phyloP scores from a whole-genome alignment of 2,113 vertebrate genomes.

The Lampris megalopsis region DNA sequence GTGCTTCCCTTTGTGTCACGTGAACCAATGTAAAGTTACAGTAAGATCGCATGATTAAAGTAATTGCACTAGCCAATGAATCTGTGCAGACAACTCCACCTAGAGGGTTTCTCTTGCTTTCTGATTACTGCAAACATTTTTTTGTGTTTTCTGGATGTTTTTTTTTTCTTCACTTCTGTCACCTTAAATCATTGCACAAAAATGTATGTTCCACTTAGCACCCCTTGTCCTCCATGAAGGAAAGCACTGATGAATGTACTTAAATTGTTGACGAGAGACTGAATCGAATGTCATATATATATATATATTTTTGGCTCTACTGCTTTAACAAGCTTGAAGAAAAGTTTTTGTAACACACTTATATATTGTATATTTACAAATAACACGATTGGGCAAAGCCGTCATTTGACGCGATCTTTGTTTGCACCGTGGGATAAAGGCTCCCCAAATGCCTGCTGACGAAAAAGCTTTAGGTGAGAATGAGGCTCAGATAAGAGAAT shows the following conservation, averaged over 20 bases:
- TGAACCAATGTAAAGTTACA: slow-evolving; percentile 74
- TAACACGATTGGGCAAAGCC: slow-evolving; percentile 16
- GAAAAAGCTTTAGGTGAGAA: slow-evolving; percentile 2
- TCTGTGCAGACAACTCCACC: slow-evolving; percentile 73
- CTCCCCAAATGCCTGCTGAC: background rate
- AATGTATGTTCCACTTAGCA: slow-evolving; percentile 45
- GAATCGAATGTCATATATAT: slow-evolving; percentile 40
- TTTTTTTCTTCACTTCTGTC: slow-evolving; percentile 68
- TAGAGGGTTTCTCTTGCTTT: slow-evolving; percentile 71
- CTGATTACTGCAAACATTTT: slow-evolving; percentile 64
- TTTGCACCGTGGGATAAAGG: slow-evolving; percentile 11
- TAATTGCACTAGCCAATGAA: slow-evolving; percentile 75
- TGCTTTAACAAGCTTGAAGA: background rate
- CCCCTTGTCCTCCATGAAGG: slow-evolving; percentile 29
- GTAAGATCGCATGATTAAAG: slow-evolving; percentile 78
- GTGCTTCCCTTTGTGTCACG: slow-evolving; percentile 79
- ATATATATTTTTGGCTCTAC: slow-evolving; percentile 32
- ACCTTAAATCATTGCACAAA: slow-evolving; percentile 48
- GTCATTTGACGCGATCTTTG: slow-evolving; percentile 25
- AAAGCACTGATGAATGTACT: slow-evolving; percentile 61
- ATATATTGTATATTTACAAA: slow-evolving; percentile 20
- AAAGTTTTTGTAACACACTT: slow-evolving; percentile 31
- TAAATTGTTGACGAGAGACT: slow-evolving; percentile 39
- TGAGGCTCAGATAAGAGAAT: slow-evolving; percentile 8
- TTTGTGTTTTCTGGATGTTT: slow-evolving; percentile 64